phyloP scores from a whole-genome alignment of 2,113 vertebrate genomes.

The Poecile atricapillus region DNA sequence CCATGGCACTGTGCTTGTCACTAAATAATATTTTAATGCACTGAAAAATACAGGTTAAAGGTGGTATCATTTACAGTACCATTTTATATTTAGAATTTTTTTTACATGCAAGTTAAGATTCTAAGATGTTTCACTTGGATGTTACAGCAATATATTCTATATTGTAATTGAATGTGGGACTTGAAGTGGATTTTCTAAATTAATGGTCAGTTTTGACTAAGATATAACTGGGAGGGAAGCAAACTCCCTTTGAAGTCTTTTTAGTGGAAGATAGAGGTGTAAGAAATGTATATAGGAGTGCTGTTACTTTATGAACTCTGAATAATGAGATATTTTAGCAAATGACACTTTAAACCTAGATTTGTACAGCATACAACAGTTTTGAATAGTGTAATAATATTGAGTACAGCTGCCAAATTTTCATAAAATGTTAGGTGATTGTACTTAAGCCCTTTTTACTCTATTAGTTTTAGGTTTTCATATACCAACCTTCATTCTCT shows the following conservation, averaged over 20 bases:
- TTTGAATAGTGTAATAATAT: slow-evolving; percentile 52
- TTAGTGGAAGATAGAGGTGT: slow-evolving; percentile 54
- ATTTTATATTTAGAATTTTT: slow-evolving; percentile 54
- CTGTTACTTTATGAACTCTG: slow-evolving; percentile 65
- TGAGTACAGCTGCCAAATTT: slow-evolving; percentile 65
- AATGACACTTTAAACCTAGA: slow-evolving; percentile 66
- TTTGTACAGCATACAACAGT: slow-evolving; percentile 48
- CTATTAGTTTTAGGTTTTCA: slow-evolving; percentile 27
- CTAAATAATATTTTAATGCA: slow-evolving; percentile 51
- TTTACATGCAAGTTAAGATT: slow-evolving; percentile 43
- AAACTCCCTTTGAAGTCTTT: slow-evolving; percentile 58
- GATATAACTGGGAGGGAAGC: neutral
- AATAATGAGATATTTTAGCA: slow-evolving; percentile 68
- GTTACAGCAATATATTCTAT: slow-evolving; percentile 41
- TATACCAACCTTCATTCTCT: neutral
- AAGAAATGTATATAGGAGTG: slow-evolving; percentile 52
- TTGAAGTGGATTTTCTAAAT: slow-evolving; percentile 67
- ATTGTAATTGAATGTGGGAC: slow-evolving; percentile 53
- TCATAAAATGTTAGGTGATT: slow-evolving; percentile 51
- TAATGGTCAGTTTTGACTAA: slow-evolving; percentile 60
- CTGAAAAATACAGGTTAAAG: slow-evolving; percentile 44
- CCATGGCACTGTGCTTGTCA: slow-evolving; percentile 53
- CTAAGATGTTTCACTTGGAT: slow-evolving; percentile 32
- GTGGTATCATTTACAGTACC: slow-evolving; percentile 45
- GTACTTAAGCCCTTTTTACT: slow-evolving; percentile 59